Percentiles rank a stretch among this genome's conserved stretches.
Evolutionary conservation across 2,113 vertebrate genomes (phyloP).

Genomic region (Hyla sarda): DNA sequence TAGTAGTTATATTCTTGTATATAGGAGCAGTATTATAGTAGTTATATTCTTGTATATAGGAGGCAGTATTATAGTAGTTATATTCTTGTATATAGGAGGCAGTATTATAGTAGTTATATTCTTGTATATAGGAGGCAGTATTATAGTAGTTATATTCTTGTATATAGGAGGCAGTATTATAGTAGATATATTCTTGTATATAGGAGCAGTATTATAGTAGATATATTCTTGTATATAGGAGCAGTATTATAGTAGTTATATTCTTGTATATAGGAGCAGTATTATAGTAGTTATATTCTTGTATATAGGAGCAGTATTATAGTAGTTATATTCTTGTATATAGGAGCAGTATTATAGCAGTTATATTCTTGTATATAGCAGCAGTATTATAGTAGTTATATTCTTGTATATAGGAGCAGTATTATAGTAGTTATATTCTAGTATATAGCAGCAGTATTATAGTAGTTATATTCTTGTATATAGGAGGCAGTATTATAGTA

Average conservation of each 20-base stretch:
- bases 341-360: too few species aligned
- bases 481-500: background rate
- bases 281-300: constrained; percentile 5
- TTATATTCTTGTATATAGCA: too few species aligned
- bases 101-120: background rate
- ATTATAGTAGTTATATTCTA: constrained; percentile 1
- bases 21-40: background rate
- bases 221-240: background rate
- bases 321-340: background rate
- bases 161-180: background rate
- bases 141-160: background rate
- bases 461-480: background rate
- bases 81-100: background rate
- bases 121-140: too few species aligned
- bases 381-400: constrained; percentile 5
- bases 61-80: background rate
- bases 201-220: background rate
- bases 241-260: constrained; percentile 6
- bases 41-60: background rate
- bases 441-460: background rate
- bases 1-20: background rate
- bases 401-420: background rate
- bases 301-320: background rate
- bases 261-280: background rate
- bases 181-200: background rate